These are phyloP conservation scores for Diachasma alloeum DNA, from an alignment of 1,140 invertebrate species.

Conservation along the genomic window DNA sequence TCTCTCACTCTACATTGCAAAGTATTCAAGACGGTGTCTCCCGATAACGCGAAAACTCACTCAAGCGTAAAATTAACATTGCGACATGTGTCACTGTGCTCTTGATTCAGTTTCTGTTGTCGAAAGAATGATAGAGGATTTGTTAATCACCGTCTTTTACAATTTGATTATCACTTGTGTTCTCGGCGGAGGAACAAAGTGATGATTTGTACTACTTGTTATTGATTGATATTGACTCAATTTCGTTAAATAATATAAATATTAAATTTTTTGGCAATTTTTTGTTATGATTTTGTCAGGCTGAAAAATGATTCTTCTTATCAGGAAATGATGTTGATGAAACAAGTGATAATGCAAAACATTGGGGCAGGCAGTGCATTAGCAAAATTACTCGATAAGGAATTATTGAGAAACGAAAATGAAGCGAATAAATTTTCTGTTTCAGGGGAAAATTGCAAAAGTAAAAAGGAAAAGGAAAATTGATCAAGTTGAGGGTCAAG, in stretches of 20 bases:
- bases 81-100: slow-evolving; percentile 17
- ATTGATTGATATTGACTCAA: neutral
- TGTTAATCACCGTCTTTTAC: neutral
- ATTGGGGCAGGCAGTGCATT: neutral
- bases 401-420: too few species aligned
- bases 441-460: too few species aligned
- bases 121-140: neutral
- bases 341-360: neutral
- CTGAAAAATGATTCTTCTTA: neutral
- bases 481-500: neutral
- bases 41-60: neutral
- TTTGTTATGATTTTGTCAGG: too few species aligned
- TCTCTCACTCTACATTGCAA: neutral
- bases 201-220: neutral
- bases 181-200: neutral
- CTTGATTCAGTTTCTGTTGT: neutral
- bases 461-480: too few species aligned
- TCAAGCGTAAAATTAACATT: slow-evolving; percentile 21
- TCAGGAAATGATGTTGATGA: neutral
- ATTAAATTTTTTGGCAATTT: too few species aligned
- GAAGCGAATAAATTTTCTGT: too few species aligned
- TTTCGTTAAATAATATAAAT: too few species aligned
- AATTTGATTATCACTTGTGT: neutral
- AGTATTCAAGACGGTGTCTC: neutral
- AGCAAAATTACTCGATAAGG: too few species aligned